Evolutionary conservation across 2,113 vertebrate species (phyloP), one percentile per base, ranked within the genome.

Genomic region (Phasianus colchicus): DNA sequence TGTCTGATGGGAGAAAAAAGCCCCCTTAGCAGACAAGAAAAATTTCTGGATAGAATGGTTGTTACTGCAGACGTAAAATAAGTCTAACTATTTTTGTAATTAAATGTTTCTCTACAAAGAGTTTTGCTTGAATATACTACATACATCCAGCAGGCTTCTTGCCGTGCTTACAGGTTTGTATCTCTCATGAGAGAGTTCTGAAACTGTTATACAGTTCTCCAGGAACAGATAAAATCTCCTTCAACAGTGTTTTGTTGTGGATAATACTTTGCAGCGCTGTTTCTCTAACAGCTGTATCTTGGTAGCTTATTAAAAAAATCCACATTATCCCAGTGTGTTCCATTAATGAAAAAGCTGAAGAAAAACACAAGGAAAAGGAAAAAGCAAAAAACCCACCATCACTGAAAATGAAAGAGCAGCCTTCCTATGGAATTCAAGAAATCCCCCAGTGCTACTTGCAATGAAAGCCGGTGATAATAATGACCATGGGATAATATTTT

Each of bases 121-220:
- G 52, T 89, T 89, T 63, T 84, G 5, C 63, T 43, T 69, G 40
- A 82, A 61, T 72, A 24, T 52, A 69, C 69, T 82, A n/a, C 48
- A 29, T 76, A 86, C 17, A 36, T 81, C 65, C 74, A 73, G 29
- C 48, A 69, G 52, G 30, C 71, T 85, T 80, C 32, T 36, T 61
- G 48, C 84, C 74, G 55, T n/a, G 60, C 70, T 64, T 87, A 61
- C 1, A 1, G 19, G 84, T 93, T 91, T 93, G 70, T 82, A 21
- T 69, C n/a, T 92, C 87, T 78, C 84, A 57, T 25, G 89, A 84
- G 81, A 43, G 81, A 92, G 84, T 78, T 93, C 34, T 57, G 29
- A 43, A 78, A 38, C 38, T 64, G 52, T 84, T 92, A 67, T 19
- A 73, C 55, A 79, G 80, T 93, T 89, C 40, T 50, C 61, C 47